phyloP scores from a whole-genome alignment of 2,888 invertebrate species.

The Tortricodes alternella region DNA sequence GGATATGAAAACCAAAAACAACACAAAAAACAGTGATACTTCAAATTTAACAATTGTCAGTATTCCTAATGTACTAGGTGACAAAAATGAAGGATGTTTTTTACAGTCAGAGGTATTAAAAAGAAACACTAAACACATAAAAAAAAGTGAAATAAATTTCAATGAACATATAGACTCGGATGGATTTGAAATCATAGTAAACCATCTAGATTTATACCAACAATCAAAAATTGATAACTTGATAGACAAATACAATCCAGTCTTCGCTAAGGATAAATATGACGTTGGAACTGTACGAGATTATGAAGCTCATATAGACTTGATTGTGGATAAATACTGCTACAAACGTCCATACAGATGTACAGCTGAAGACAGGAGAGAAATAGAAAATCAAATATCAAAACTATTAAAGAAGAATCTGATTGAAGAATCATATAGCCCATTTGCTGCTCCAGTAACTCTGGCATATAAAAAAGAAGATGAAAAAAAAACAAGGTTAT shows the following conservation, averaged over 20 bases:
- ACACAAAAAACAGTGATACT: background rate
- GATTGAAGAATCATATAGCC: slow-evolving; percentile 38
- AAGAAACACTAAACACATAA: background rate
- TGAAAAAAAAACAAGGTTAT: slow-evolving; percentile 40
- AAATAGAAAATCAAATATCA: slow-evolving; percentile 35
- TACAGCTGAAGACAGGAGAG: slow-evolving; percentile 32
- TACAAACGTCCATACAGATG: slow-evolving; percentile 36
- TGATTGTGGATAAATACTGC: slow-evolving; percentile 27
- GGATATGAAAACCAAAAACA: no score
- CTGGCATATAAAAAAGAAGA: slow-evolving; percentile 38
- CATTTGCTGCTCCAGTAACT: slow-evolving; percentile 38
- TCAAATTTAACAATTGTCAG: background rate
- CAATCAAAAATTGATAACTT: slow-evolving; percentile 18
- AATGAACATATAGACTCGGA: slow-evolving; percentile 7
- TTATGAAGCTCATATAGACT: slow-evolving; percentile 30
- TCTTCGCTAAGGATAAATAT: slow-evolving; percentile 37
- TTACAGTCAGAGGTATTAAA: background rate
- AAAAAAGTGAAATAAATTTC: slow-evolving; percentile 8
- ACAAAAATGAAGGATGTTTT: background rate
- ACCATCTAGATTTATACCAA: slow-evolving; percentile 15
- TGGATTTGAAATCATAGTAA: slow-evolving; percentile 7
- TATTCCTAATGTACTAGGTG: slow-evolving; percentile 20
- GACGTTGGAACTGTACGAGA: slow-evolving; percentile 27
- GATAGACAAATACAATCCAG: background rate
- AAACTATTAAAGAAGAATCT: slow-evolving; percentile 33